These are phyloP conservation scores for Erynnis tages DNA, from an alignment of 2,888 invertebrate genomes.

Conservation along the genomic window DNA sequence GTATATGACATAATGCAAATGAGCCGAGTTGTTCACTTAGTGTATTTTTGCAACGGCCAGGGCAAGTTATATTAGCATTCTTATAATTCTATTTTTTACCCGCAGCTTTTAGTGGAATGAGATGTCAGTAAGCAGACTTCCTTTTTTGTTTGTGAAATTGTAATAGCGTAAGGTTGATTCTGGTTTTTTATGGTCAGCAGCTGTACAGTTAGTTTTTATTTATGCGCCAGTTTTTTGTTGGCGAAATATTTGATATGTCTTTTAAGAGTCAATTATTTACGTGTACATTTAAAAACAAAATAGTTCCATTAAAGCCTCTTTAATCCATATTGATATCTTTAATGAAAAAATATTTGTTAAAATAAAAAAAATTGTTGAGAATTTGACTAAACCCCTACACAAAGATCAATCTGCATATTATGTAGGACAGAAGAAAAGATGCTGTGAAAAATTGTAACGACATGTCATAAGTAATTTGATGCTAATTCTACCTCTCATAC, in stretches of 20 bases:
- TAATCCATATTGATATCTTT: too few species aligned
- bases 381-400: too few species aligned
- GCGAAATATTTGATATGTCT: background rate
- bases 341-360: too few species aligned
- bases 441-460: background rate
- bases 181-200: constrained; percentile 23
- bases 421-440: too few species aligned
- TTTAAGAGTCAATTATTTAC: too few species aligned
- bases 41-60: constrained; percentile 59
- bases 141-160: constrained; percentile 40
- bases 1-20: constrained; percentile 73
- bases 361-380: too few species aligned
- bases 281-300: too few species aligned
- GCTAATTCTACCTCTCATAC: background rate
- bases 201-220: constrained; percentile 11
- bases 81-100: constrained; percentile 63
- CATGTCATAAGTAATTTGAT: background rate
- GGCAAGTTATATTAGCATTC: constrained; percentile 59
- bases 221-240: too few species aligned
- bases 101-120: constrained; percentile 54
- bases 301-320: too few species aligned
- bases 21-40: constrained; percentile 51
- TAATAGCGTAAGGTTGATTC: constrained; percentile 26
- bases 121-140: constrained; percentile 52
- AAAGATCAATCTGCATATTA: too few species aligned